Evolutionary conservation across 2,888 invertebrate genomes (phyloP), one percentile per base, ranked within the genome.

Genomic region (Amphipyra tragopoginis): DNA sequence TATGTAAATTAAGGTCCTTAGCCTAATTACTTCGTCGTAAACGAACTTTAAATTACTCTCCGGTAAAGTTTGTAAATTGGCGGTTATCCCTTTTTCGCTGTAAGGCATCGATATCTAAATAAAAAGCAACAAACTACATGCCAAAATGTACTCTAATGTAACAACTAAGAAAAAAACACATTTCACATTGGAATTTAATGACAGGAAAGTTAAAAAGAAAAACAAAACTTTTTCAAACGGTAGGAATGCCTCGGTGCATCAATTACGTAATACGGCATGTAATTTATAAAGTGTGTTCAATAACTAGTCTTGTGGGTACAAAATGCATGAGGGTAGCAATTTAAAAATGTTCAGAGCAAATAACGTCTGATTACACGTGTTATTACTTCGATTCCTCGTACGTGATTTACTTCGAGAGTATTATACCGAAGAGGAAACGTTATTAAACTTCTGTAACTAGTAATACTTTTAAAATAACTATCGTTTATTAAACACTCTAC

Each of bases 371-470:
- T 75, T 79, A 75, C 55, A 67, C 58, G 55, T 54, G 65, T 74
- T 75, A 77, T 77, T 82, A 77, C 66, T 49, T 65, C 65, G 51
- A 81, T 76, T 55, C 74, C 47, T 42, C 51, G 47, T 69, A 81
- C 82, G 79, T 81, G 81, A 83, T 85, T 77, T 73, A 78, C 68
- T 77, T 67, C 38, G 2, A 5, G 7, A 29, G 5, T 7, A 29
- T 7, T 5, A 29, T 7, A 5, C 21, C 21, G 21, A 21, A 21
- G 21, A 21, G 21, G 3, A 21, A 1, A 21, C 21, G 21, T 21
- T 21, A 21, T 21, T 1, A 3, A 21, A 21, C 3, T 21, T 21
- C 21, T 21, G 21, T 21, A 21, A 21, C 21, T 21, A 21, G 21
- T 21, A 21, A 21, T 21, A 21, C 3, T 21, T 21, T 2, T 21